Conservation (phyloP, 2,888 invertebrate genomes). For the Andricus quercusramuli region DNA sequence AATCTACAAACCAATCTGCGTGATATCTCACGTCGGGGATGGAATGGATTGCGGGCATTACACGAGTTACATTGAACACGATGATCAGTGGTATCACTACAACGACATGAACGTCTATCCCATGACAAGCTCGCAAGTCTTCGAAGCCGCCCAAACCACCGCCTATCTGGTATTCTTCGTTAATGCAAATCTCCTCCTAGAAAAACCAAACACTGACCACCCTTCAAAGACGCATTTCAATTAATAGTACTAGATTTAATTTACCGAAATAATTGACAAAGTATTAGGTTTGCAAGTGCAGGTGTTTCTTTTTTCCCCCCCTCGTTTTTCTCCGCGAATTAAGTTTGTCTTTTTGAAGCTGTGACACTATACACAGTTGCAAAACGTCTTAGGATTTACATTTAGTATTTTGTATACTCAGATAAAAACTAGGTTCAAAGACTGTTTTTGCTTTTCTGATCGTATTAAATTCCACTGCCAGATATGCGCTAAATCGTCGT, state of each 20-base stretch:
- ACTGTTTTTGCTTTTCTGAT: conserved; percentile 5
- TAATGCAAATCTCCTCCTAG: conserved; percentile 56
- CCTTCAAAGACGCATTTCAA: conserved; percentile 13
- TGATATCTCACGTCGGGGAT: conserved; percentile 70
- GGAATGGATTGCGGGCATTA: conserved; percentile 73
- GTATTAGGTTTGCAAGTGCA: conserved; percentile 28
- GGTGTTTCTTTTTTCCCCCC: not conserved
- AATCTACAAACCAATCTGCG: conserved; percentile 65
- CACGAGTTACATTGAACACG: conserved; percentile 69
- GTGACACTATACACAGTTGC: not conserved
- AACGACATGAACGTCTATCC: conserved; percentile 68
- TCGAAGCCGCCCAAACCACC: conserved; percentile 66
- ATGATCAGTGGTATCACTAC: conserved; percentile 69
- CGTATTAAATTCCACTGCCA: conserved; percentile 34
- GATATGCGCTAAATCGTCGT: conserved; percentile 7
- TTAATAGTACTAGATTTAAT: conserved; percentile 13
- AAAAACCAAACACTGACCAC: conserved; percentile 41
- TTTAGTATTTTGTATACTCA: not conserved
- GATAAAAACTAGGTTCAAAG: not conserved
- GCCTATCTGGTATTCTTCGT: conserved; percentile 70
- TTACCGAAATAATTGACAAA: conserved; percentile 20
- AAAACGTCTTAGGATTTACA: not conserved
- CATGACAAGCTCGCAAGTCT: conserved; percentile 65
- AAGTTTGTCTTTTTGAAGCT: not conserved
- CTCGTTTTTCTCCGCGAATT: not conserved